Base-by-base conservation (phyloP, 1,140 invertebrate genomes). In the Mizuhopecten yessoensis region DNA sequence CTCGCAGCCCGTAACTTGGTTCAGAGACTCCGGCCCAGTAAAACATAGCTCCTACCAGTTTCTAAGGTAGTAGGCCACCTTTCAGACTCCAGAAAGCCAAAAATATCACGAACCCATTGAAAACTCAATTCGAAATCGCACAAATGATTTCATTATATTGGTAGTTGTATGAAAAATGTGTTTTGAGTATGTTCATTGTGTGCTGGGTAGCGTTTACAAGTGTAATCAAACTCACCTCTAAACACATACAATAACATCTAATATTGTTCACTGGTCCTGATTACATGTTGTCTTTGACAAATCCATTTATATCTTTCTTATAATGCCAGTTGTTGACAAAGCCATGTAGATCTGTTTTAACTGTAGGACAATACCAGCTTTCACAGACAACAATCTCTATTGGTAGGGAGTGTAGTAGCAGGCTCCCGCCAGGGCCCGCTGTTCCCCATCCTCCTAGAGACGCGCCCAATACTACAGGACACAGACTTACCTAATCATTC, bases 211-310 rank as follows among this genome's bases (percentile, higher is more conserved):
- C 29, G n/a, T 75, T 75, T 75, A 75, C 23, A 29, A 29, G 7
- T n/a, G 23, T 75, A 29, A 75, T n/a, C 23, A 75, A 23, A 75
- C 29, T 75, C 57, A 17, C 57, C 23, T 5, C 57, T 75, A 75
- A 75, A 75, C 15, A 75, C 57, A 45, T 45, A 75, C 57, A 75
- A 75, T 75, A 29, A 45, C 17, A 45, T 45, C 42, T 45, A 45
- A 29, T 75, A 29, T 75, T 75, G 57, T 29, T 17, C 57, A 75
- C 20, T 29, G 57, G 57, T 75, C 17, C 57, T 75, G 57, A 75
- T 75, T 75, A 75, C 57, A 75, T 75, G 57, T 75, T 75, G 57
- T 75, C 57, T 75, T 75, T 75, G 17, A 75, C 57, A 75, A 75
- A 75, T 75, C 57, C n/a, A 75, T 75, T 75, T 75, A 75, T 29